Evolutionary conservation across 1,140 invertebrate species (phyloP).

Genomic region (Hestina assimilis): DNA sequence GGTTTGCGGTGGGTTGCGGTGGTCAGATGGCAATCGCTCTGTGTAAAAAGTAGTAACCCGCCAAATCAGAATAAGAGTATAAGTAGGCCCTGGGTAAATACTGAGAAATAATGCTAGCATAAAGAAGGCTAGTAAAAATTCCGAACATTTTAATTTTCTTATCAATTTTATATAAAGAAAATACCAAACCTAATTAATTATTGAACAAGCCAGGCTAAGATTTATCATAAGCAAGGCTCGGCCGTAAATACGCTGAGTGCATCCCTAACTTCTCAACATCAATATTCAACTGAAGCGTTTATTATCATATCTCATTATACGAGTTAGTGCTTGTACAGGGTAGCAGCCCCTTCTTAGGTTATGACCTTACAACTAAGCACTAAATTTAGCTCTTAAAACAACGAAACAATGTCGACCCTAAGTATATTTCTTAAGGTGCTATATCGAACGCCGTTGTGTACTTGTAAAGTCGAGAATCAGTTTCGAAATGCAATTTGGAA

Average conservation of each 20-base stretch:
- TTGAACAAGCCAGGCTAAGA: conserved; percentile 4
- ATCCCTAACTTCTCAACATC: conserved; percentile 70
- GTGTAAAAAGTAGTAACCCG: no score
- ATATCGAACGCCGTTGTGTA: conserved; percentile 35
- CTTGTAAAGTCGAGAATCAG: conserved; percentile 72
- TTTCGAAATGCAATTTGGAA: conserved; percentile 77
- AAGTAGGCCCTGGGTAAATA: no score
- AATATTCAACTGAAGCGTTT: conserved; percentile 75
- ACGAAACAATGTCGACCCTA: conserved; percentile 40
- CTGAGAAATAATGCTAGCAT: no score
- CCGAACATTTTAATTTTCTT: no score
- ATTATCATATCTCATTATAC: conserved; percentile 79
- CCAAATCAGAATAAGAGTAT: no score
- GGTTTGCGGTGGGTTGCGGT: no score
- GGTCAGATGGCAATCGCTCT: no score
- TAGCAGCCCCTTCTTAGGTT: conserved; percentile 71
- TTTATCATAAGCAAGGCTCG: conserved; percentile 50
- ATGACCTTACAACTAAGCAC: conserved; percentile 64
- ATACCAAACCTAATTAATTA: neutral
- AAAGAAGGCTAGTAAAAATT: no score
- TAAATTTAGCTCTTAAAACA: conserved; percentile 55
- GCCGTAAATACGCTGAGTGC: conserved; percentile 60
- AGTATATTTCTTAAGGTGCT: conserved; percentile 29
- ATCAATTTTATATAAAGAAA: neutral
- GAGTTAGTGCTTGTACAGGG: conserved; percentile 74